A percentile compares a stretch with the other conserved stretches of the same genome.
Evolutionary conservation across 2,797 vertebrate genomes (phyloP).

Genomic region (Ctenosaura bakeri): DNA sequence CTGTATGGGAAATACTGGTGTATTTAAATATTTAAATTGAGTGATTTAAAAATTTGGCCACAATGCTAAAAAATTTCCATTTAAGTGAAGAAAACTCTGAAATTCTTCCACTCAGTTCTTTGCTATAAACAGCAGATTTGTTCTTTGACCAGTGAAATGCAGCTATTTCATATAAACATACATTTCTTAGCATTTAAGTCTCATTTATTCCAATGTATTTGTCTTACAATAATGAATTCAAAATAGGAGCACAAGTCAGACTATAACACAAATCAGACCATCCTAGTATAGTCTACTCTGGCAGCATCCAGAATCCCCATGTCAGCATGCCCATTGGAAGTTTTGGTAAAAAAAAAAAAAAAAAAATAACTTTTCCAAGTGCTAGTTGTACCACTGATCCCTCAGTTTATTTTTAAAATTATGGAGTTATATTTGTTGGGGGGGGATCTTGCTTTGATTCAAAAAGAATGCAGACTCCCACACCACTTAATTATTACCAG

Average conservation of each 20-base stretch:
- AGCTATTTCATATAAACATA: slow-evolving; percentile 5
- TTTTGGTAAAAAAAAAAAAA: background rate
- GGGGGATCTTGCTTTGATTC: slow-evolving; percentile 29
- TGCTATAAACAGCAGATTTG: background rate
- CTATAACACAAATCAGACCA: background rate
- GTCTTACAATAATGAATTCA: slow-evolving; percentile 33
- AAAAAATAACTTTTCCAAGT: background rate
- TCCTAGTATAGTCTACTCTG: background rate
- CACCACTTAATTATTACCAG: slow-evolving; percentile 2
- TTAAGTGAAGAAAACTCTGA: background rate
- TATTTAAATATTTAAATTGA: background rate
- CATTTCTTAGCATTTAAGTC: background rate
- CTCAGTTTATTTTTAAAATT: background rate
- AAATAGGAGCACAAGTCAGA: slow-evolving; percentile 10
- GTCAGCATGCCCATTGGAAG: background rate
- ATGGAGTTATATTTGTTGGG: background rate
- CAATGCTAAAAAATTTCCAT: slow-evolving; percentile 3
- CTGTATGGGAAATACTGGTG: background rate
- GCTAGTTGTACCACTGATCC: background rate
- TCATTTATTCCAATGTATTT: background rate
- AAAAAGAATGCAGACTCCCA: slow-evolving; percentile 40
- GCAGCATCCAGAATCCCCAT: background rate
- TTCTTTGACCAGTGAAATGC: background rate
- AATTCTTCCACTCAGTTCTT: background rate
- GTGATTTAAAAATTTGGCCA: background rate